Conservation (phyloP, 1,140 invertebrate genomes). For the Danaus plexippus region DNA sequence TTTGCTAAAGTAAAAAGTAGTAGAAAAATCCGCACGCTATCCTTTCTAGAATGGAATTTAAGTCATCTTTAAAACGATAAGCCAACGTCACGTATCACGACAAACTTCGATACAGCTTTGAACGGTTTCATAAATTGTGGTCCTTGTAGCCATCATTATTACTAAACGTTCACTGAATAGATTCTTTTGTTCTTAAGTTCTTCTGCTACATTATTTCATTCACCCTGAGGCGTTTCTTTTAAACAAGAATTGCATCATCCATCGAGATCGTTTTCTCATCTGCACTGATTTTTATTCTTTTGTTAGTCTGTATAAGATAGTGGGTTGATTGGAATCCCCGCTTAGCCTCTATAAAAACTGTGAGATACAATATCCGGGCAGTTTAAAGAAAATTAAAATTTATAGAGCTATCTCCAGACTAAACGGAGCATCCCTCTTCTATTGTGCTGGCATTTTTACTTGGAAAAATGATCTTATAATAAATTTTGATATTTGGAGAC, state of each 20-base stretch:
- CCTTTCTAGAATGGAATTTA: too few relatives aligned
- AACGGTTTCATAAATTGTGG: too few relatives aligned
- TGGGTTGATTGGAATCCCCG: slow-evolving; percentile 20
- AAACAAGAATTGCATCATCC: slow-evolving; percentile 14
- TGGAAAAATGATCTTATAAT: too few relatives aligned
- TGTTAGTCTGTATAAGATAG: slow-evolving; percentile 14
- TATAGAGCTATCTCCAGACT: slow-evolving; percentile 2
- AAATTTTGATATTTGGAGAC: too few relatives aligned
- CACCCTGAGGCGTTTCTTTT: slow-evolving; percentile 13
- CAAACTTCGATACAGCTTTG: too few relatives aligned
- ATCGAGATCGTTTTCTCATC: slow-evolving; percentile 16
- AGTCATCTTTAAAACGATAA: too few relatives aligned
- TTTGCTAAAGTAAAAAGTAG: too few relatives aligned
- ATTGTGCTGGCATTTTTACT: too few relatives aligned
- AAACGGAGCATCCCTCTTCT: too few relatives aligned
- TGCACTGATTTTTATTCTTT: slow-evolving; percentile 20
- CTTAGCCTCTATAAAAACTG: slow-evolving; percentile 14
- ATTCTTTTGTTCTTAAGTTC: slow-evolving; percentile 6
- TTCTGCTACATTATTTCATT: slow-evolving; percentile 13
- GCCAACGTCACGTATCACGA: too few relatives aligned
- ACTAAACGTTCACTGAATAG: slow-evolving; percentile 4
- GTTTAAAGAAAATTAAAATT: slow-evolving; percentile 19
- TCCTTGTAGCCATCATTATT: slow-evolving; percentile 3
- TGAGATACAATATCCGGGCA: slow-evolving; percentile 10
- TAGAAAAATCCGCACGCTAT: too few relatives aligned